These are phyloP conservation scores for Monochamus alternatus DNA, from an alignment of 2,888 invertebrate species.

Conservation along the genomic window DNA sequence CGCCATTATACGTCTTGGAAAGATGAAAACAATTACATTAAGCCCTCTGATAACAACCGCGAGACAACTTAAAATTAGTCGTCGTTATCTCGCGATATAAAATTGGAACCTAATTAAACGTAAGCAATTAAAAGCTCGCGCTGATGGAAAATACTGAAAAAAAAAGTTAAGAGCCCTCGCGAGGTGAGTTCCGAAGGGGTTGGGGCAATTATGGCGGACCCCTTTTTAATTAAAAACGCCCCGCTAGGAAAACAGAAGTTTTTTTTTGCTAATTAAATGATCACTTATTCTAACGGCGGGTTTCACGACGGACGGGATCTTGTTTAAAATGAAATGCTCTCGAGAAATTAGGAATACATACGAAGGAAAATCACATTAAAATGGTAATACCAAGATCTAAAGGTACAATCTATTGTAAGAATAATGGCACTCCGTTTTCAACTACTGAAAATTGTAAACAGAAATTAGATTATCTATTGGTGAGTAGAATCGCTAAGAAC, in stretches of 20 bases:
- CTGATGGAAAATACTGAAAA: slow-evolving; percentile 20
- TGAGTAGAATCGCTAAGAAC: too few species aligned
- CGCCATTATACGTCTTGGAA: too few species aligned
- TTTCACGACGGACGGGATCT: slow-evolving; percentile 49
- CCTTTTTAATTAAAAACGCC: slow-evolving; percentile 58
- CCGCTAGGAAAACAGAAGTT: slow-evolving; percentile 60
- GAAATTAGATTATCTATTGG: too few species aligned
- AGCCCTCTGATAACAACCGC: too few species aligned
- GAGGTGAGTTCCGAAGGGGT: slow-evolving; percentile 20
- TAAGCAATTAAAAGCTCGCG: slow-evolving; percentile 13
- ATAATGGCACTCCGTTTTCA: too few species aligned
- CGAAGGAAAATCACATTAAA: slow-evolving; percentile 10
- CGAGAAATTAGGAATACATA: slow-evolving; percentile 12
- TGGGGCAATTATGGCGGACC: slow-evolving; percentile 53
- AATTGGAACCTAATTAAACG: slow-evolving; percentile 18
- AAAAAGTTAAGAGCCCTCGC: slow-evolving; percentile 12
- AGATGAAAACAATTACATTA: too few species aligned
- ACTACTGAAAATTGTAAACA: too few species aligned
- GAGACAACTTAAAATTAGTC: too few species aligned
- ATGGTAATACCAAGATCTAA: too few species aligned
- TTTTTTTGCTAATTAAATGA: slow-evolving; percentile 61
- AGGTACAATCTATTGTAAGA: too few species aligned
- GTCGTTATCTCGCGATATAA: slow-evolving; percentile 1
- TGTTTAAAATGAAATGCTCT: slow-evolving; percentile 18
- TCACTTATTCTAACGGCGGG: slow-evolving; percentile 58